Evolutionary conservation across 2,888 invertebrate species (phyloP).

Genomic region (Miltochrista miniata): DNA sequence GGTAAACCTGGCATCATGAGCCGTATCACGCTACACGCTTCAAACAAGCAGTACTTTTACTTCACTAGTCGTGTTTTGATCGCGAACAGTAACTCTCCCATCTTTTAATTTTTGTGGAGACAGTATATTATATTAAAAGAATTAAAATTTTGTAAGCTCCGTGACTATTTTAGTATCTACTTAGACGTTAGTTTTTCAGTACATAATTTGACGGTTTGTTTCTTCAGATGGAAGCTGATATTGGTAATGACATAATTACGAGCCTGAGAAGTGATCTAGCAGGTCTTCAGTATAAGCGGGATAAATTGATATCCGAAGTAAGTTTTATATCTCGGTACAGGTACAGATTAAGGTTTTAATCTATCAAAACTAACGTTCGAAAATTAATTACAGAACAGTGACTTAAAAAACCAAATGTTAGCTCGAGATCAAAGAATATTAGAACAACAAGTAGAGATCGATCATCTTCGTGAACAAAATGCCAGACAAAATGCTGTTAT

Average conservation of each 20-base stretch:
- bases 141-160: constrained; percentile 51
- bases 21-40: constrained; percentile 69
- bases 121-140: constrained; percentile 9
- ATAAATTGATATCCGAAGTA: constrained; percentile 90
- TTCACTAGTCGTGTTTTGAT: constrained; percentile 65
- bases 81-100: constrained; percentile 56
- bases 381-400: constrained; percentile 83
- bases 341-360: background rate
- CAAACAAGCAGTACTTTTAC: constrained; percentile 56
- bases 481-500: constrained; percentile 92
- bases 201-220: constrained; percentile 1
- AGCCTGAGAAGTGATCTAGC: constrained; percentile 92
- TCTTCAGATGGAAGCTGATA: constrained; percentile 82
- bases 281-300: constrained; percentile 92
- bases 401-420: constrained; percentile 88
- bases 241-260: constrained; percentile 87
- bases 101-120: constrained; percentile 37
- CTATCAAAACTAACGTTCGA: background rate
- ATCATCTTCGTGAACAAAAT: constrained; percentile 91
- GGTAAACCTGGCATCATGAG: constrained; percentile 64
- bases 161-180: background rate
- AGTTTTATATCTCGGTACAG: constrained; percentile 30
- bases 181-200: background rate
- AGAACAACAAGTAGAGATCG: constrained; percentile 91
- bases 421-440: constrained; percentile 88